These are phyloP conservation scores for Microcebus murinus DNA, from an alignment of 2,113 vertebrate genomes.

Conservation along the genomic window DNA sequence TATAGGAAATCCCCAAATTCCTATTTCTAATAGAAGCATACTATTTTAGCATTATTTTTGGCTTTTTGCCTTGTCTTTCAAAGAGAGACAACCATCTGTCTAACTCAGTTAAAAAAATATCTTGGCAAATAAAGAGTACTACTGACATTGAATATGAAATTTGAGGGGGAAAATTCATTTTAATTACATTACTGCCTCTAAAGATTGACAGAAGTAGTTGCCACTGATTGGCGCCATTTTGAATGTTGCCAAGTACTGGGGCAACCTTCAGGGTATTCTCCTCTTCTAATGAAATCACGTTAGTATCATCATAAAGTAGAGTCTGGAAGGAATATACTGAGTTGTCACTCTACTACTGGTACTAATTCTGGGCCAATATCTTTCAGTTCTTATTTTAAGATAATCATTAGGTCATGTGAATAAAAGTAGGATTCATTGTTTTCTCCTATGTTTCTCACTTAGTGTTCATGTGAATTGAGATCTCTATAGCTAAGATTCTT, in stretches of 20 bases:
- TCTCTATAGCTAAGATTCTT: neutral
- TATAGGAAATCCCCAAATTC: neutral
- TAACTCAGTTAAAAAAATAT: constrained; percentile 43
- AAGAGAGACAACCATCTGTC: constrained; percentile 54
- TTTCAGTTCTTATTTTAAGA: neutral
- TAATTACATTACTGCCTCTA: constrained; percentile 66
- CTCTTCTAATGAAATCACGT: constrained; percentile 53
- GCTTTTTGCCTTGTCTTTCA: constrained; percentile 55
- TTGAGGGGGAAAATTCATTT: constrained; percentile 56
- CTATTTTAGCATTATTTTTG: constrained; percentile 41
- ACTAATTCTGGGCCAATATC: neutral
- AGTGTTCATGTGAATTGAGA: neutral
- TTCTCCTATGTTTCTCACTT: neutral
- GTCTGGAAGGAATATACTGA: neutral
- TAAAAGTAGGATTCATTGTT: neutral
- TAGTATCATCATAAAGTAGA: constrained; percentile 19
- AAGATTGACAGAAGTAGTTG: constrained; percentile 60
- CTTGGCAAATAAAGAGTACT: constrained; percentile 37
- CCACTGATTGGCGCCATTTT: constrained; percentile 45
- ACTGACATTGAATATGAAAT: constrained; percentile 26
- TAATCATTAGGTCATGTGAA: constrained; percentile 37
- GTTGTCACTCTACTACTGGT: neutral
- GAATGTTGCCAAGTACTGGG: constrained; percentile 38
- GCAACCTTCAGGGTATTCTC: constrained; percentile 29
- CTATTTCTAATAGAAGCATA: constrained; percentile 22